Evolutionary conservation across 2,888 invertebrate genomes (phyloP), one percentile per base, ranked within the genome.

Genomic region (Cheilosia grossa): DNA sequence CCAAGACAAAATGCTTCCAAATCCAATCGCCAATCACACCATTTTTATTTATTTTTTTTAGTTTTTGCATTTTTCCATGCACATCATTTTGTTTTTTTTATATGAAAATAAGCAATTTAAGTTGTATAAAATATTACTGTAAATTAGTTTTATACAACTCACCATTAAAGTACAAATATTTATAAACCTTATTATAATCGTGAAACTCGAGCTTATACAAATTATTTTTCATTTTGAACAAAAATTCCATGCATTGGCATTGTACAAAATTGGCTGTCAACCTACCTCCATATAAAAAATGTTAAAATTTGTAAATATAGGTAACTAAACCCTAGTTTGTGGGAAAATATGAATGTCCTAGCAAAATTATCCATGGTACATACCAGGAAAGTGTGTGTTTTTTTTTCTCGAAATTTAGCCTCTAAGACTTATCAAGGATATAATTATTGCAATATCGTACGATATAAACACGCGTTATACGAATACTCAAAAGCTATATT

Each of bases 401-500:
- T 44, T 66, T 56, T 58, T 3, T 37, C 4, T 40, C n/a, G 40
- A 37, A 69, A 61, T 42, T 27, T 77, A 67, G 67, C 59, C 67
- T 21, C 53, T 56, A 77, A 54, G 74, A 64, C 17, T 58, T 58
- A 58, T 61, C 37, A 69, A 77, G 44, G 54, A 67, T 67, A 47
- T 69, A 37, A 21, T 61, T 70, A 27, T 56, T 66, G 66, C 66
- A 85, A 81, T 81, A 72, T 80, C 51, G 75, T 54, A 75, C 59
- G 49, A 75, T 30, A 67, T 58, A 67, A 85, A 81, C 42, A 77
- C 80, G 74, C 66, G 81, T 81, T 85, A 85, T 85, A 81, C 81
- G 85, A 85, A 81, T 81, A 77, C 72, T 85, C 61, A 81, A 75
- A 81, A 85, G 85, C 81, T 85, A 85, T 81, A 85, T 85, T 85